Evolutionary conservation across 1,140 invertebrate genomes (phyloP).

Genomic region (Dendrolimus kikuchii): DNA sequence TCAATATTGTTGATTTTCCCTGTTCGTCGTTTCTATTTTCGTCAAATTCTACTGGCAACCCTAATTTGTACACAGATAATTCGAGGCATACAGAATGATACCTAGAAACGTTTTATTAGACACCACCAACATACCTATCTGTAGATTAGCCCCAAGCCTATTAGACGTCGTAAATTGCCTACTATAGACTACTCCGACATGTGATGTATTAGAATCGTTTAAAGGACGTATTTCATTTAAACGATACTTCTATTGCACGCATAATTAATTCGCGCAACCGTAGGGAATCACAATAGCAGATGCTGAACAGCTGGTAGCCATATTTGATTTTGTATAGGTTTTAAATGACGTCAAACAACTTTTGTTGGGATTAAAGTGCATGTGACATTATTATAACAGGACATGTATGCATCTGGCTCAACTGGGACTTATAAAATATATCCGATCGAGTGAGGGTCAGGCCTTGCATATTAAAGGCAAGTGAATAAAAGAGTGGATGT

Average conservation of each 20-base stretch:
- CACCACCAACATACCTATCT: conserved; percentile 6
- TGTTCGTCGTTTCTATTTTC: too few relatives aligned
- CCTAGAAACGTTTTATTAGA: too few relatives aligned
- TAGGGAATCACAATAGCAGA: conserved; percentile 37
- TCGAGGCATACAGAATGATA: too few relatives aligned
- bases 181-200: conserved; percentile 9
- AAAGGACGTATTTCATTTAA: conserved; percentile 14
- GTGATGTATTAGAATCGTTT: conserved; percentile 19
- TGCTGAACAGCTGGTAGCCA: conserved; percentile 36
- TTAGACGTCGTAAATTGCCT: conserved; percentile 18
- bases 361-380: conserved; percentile 16
- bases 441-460: too few relatives aligned
- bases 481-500: too few relatives aligned
- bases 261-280: conserved; percentile 35
- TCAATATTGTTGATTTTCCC: too few relatives aligned
- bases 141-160: conserved; percentile 12
- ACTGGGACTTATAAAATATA: too few relatives aligned
- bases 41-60: too few relatives aligned
- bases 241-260: conserved; percentile 23
- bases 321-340: conserved; percentile 22
- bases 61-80: too few relatives aligned
- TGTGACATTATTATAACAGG: neutral
- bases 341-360: conserved; percentile 25
- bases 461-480: too few relatives aligned
- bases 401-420: too few relatives aligned